phyloP scores from a whole-genome alignment of 2,113 vertebrate genomes.

The Phyllopteryx taeniolatus region DNA sequence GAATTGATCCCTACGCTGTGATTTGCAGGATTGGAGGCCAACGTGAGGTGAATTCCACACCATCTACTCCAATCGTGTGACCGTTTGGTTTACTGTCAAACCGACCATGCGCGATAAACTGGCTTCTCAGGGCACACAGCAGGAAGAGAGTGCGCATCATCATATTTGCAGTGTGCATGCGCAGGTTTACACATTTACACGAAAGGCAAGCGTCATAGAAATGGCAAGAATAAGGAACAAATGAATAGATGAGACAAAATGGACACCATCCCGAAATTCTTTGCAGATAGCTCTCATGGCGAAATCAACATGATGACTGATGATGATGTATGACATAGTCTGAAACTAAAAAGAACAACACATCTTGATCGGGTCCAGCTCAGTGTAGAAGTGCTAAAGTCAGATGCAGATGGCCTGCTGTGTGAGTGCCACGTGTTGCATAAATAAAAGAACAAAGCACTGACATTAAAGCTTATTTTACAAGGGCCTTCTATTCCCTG shows the following conservation, averaged over 20 bases:
- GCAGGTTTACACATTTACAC: too few relatives aligned
- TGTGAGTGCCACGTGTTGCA: conserved; percentile 27
- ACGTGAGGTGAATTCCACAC: conserved; percentile 5
- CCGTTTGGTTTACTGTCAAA: conserved; percentile 38
- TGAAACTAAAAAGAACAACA: conserved; percentile 2
- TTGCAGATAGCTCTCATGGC: conserved; percentile 10
- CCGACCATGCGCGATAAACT: conserved; percentile 36
- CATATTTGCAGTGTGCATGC: too few relatives aligned
- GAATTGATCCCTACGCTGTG: conserved; percentile 48
- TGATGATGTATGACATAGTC: conserved; percentile 4
- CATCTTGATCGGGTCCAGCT: conserved; percentile 1
- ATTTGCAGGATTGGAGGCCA: conserved; percentile 42
- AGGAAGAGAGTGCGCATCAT: conserved; percentile 10
- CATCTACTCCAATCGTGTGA: conserved; percentile 42
- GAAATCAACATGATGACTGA: conserved; percentile 12
- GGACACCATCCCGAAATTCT: conserved; percentile 9
- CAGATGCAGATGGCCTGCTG: conserved; percentile 36
- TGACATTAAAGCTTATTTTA: conserved; percentile 54
- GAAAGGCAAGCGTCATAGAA: not conserved
- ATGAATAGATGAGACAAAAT: not conserved
- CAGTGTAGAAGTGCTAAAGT: conserved; percentile 18
- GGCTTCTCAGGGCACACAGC: conserved; percentile 23
- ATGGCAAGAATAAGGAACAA: not conserved
- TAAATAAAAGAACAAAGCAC: conserved; percentile 65
- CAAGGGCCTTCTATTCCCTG: conserved; percentile 38